Conservation (phyloP, 1,140 invertebrate genomes). For the Hetaerina americana region DNA sequence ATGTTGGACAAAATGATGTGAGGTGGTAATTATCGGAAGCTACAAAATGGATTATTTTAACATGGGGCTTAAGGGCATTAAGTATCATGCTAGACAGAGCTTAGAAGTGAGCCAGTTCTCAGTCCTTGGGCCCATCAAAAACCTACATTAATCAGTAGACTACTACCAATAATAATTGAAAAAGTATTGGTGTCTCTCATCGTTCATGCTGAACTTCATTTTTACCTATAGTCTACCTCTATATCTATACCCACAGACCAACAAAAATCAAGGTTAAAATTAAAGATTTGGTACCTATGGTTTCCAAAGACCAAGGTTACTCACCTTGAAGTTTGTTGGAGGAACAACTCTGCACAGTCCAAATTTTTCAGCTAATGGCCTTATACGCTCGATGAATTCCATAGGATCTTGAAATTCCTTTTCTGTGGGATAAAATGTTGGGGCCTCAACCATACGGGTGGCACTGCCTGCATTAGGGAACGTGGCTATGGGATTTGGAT, state of each 20-base stretch:
- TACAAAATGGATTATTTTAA: too few relatives aligned
- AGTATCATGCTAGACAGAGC: too few relatives aligned
- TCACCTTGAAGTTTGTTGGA: slow-evolving; percentile 67
- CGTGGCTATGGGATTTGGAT: neutral
- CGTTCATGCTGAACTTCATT: too few relatives aligned
- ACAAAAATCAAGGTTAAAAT: slow-evolving; percentile 5
- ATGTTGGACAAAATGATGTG: too few relatives aligned
- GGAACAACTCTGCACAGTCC: slow-evolving; percentile 83
- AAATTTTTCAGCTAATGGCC: slow-evolving; percentile 60
- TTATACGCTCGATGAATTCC: slow-evolving; percentile 76
- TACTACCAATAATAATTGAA: too few relatives aligned
- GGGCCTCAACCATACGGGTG: slow-evolving; percentile 60
- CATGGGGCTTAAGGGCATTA: too few relatives aligned
- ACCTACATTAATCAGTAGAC: too few relatives aligned
- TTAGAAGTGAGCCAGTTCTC: too few relatives aligned
- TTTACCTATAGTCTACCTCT: slow-evolving; percentile 3
- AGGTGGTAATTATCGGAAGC: too few relatives aligned
- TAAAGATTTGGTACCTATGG: slow-evolving; percentile 8
- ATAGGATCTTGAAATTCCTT: slow-evolving; percentile 84
- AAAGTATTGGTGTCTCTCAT: too few relatives aligned
- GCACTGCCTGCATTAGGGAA: slow-evolving; percentile 27
- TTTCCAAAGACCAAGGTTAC: slow-evolving; percentile 5
- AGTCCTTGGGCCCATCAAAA: too few relatives aligned
- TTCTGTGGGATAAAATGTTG: slow-evolving; percentile 66
- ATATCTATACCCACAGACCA: slow-evolving; percentile 2